A percentile compares a stretch with the other conserved stretches of the same genome.
These are phyloP conservation scores for Drosophila prolongata DNA, from an alignment of 2,888 invertebrate species.

Conservation along the genomic window DNA sequence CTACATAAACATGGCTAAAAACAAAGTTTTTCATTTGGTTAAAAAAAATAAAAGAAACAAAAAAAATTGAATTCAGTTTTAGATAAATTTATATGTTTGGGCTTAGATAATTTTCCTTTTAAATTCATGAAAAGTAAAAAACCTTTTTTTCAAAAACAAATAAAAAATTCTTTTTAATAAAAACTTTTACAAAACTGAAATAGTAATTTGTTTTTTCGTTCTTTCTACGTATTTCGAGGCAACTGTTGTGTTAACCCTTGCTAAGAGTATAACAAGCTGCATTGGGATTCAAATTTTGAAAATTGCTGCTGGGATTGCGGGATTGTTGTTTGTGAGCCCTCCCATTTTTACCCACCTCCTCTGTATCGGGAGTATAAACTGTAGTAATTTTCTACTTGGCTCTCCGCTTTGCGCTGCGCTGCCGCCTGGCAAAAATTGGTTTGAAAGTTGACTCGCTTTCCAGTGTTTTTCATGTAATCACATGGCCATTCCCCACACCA, in stretches of 20 bases:
- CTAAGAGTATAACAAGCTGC: constrained; percentile 30
- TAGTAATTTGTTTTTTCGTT: background rate
- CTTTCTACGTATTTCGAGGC: too few relatives aligned
- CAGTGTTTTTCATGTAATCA: constrained; percentile 61
- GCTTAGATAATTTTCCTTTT: too few relatives aligned
- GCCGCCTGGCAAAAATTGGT: constrained; percentile 64
- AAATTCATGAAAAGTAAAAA: too few relatives aligned
- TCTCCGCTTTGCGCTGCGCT: constrained; percentile 29
- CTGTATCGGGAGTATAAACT: constrained; percentile 42
- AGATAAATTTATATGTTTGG: too few relatives aligned
- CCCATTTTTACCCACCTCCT: constrained; percentile 1
- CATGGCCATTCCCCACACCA: constrained; percentile 34
- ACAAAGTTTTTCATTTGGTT: too few relatives aligned
- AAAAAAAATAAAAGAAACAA: too few relatives aligned
- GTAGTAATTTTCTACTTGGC: constrained; percentile 63
- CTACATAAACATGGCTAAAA: too few relatives aligned
- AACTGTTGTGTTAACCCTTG: background rate
- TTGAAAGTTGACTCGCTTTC: constrained; percentile 50
- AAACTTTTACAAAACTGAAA: too few relatives aligned
- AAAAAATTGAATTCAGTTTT: too few relatives aligned
- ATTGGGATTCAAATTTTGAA: constrained; percentile 77
- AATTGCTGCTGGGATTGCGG: constrained; percentile 81
- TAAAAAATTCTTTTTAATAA: too few relatives aligned
- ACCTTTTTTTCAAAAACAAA: too few relatives aligned
- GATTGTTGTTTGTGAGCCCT: constrained; percentile 54